These are phyloP conservation scores for Brachypalpus laphriformis DNA, from an alignment of 2,888 invertebrate genomes.

Conservation along the genomic window DNA sequence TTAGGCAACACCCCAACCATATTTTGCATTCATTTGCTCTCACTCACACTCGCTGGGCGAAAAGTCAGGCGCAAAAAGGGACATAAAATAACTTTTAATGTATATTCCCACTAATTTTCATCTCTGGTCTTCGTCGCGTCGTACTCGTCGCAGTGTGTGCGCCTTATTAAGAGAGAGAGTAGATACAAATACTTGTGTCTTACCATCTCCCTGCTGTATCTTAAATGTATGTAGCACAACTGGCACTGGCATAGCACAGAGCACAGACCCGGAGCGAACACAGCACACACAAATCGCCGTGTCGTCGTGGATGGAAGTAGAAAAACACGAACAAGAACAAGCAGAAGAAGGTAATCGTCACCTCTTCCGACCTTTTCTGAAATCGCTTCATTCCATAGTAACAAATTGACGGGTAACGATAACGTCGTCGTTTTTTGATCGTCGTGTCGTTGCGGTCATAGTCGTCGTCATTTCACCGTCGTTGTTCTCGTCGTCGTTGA, in stretches of 20 bases:
- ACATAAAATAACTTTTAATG: slow-evolving; percentile 54
- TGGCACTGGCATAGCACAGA: slow-evolving; percentile 1
- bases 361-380: slow-evolving; percentile 67
- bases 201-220: slow-evolving; percentile 3
- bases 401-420: slow-evolving; percentile 70
- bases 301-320: slow-evolving; percentile 43
- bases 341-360: slow-evolving; percentile 67
- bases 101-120: slow-evolving; percentile 60
- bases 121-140: not conserved
- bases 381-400: slow-evolving; percentile 70
- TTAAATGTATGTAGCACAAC: not conserved
- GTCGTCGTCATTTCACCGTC: slow-evolving; percentile 54
- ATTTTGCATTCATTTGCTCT: slow-evolving; percentile 44
- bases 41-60: slow-evolving; percentile 5
- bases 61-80: slow-evolving; percentile 38
- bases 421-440: slow-evolving; percentile 61
- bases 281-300: slow-evolving; percentile 52
- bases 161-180: slow-evolving; percentile 52
- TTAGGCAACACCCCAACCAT: slow-evolving; percentile 59
- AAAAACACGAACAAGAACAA: slow-evolving; percentile 41
- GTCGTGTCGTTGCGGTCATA: slow-evolving; percentile 45
- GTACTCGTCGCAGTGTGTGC: not conserved
- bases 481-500: slow-evolving; percentile 23
- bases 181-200: slow-evolving; percentile 21
- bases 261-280: slow-evolving; percentile 4